These are phyloP conservation scores for Drosophila borealis DNA, from an alignment of 2,888 invertebrate species.

Conservation along the genomic window DNA sequence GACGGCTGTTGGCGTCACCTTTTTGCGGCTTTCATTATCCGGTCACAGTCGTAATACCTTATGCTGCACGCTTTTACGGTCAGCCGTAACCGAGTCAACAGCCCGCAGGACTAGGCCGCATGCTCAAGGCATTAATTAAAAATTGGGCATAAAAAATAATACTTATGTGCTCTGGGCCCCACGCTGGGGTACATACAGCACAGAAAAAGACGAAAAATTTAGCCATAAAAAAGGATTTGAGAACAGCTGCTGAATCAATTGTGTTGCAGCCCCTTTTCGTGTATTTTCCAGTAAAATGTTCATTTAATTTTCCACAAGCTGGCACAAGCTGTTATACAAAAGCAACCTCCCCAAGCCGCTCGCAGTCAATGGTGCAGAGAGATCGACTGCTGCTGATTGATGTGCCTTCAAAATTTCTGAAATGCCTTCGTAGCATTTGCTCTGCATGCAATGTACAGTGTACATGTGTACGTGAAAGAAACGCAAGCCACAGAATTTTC, in stretches of 20 bases:
- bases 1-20: constrained; percentile 26
- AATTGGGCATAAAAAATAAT: constrained; percentile 64
- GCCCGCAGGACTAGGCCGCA: background rate
- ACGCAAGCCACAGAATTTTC: background rate
- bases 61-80: constrained; percentile 35
- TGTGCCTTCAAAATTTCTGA: constrained; percentile 45
- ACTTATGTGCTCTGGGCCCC: constrained; percentile 37
- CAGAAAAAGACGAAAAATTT: constrained; percentile 18
- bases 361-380: constrained; percentile 19
- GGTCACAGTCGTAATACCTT: constrained; percentile 13
- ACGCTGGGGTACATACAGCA: constrained; percentile 1
- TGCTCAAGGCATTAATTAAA: constrained; percentile 65
- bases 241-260: constrained; percentile 49
- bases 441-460: background rate
- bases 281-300: constrained; percentile 8
- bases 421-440: constrained; percentile 6
- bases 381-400: constrained; percentile 71
- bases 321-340: constrained; percentile 41
- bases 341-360: background rate
- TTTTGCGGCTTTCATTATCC: constrained; percentile 43
- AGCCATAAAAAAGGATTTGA: constrained; percentile 40
- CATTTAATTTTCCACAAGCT: constrained; percentile 31
- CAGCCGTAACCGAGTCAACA: constrained; percentile 46
- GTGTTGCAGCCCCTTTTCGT: constrained; percentile 5
- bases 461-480: background rate